Conservation (phyloP, 2,113 vertebrate species). For the Sylvia atricapilla region DNA sequence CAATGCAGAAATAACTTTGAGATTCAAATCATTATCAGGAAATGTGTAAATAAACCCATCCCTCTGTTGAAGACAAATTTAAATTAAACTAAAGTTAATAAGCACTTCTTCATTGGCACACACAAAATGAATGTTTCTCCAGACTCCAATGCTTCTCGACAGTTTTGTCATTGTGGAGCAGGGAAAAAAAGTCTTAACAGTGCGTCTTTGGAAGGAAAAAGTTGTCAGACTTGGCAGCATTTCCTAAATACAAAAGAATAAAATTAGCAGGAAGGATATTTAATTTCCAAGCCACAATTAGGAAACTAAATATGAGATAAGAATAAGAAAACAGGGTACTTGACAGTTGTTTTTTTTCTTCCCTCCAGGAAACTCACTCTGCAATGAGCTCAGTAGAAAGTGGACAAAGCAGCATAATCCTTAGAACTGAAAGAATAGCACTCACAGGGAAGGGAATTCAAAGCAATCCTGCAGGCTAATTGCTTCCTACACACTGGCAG, state of each 20-base stretch:
- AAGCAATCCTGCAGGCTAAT: background rate
- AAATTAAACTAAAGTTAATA: slow-evolving; percentile 30
- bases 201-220: background rate
- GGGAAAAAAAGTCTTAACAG: slow-evolving; percentile 3
- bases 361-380: background rate
- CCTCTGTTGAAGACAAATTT: slow-evolving; percentile 4
- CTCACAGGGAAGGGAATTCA: background rate
- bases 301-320: slow-evolving; percentile 16
- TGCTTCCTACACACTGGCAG: background rate
- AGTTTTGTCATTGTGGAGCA: slow-evolving; percentile 20
- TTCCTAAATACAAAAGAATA: slow-evolving; percentile 47
- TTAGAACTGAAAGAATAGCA: background rate
- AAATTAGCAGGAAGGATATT: slow-evolving; percentile 56
- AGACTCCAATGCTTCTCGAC: slow-evolving; percentile 32
- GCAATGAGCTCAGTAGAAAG: background rate
- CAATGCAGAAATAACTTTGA: background rate
- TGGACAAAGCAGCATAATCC: background rate
- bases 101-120: slow-evolving; percentile 1
- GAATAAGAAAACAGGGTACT: background rate
- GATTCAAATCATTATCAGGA: slow-evolving; percentile 6
- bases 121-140: background rate
- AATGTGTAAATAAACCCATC: slow-evolving; percentile 35
- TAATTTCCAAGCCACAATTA: slow-evolving; percentile 36
- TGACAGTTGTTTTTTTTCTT: background rate
- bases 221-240: slow-evolving; percentile 19